Evolutionary conservation across 2,113 vertebrate genomes (phyloP), one percentile per base, ranked within the genome.

Genomic region (Oncorhynchus nerka): DNA sequence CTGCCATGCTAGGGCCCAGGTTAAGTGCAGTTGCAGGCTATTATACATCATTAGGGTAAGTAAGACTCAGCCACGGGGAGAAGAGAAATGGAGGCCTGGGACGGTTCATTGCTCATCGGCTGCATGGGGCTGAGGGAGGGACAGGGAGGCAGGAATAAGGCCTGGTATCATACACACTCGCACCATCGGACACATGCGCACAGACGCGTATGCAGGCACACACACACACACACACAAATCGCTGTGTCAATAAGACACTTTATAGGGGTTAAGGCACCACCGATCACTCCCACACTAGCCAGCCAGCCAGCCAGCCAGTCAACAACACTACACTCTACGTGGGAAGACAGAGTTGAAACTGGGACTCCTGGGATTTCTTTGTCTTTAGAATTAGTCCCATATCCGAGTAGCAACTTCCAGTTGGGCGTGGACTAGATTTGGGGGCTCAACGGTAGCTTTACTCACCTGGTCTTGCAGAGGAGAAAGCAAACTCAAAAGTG

Each of bases 41-140:
- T 97, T 96, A 95, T 94, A 95, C 94, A 94, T 97, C 96, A 97
- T 97, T 96, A 97, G 93, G 92, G 94, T 95, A 95, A 96, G 95
- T 95, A 94, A 94, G 89, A 94, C 92, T 88, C 87, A 94, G 90
- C 87, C 91, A 75, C 92, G 91, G 87, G 85, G 77, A 91, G 90
- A 93, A 94, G 95, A 94, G 93, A 92, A 96, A 96, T 95, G 94
- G 95, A 90, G 85, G 85, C 79, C 83, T 84, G 83, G 81, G 82
- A 84, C 80, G 82, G 75, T 89, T 86, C 85, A 91, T 92, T 91
- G 81, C 86, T 91, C 89, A 90, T 83, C 73, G 73, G 85, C 85
- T 85, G 72, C 45, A 45, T 45, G 20, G 55, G 16, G 26, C 26
- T 55, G 71, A 19, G n/a, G 15, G n/a, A 59, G 62, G 79, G 87